Conservation (phyloP, 2,113 vertebrate genomes). For the Oriolus oriolus region DNA sequence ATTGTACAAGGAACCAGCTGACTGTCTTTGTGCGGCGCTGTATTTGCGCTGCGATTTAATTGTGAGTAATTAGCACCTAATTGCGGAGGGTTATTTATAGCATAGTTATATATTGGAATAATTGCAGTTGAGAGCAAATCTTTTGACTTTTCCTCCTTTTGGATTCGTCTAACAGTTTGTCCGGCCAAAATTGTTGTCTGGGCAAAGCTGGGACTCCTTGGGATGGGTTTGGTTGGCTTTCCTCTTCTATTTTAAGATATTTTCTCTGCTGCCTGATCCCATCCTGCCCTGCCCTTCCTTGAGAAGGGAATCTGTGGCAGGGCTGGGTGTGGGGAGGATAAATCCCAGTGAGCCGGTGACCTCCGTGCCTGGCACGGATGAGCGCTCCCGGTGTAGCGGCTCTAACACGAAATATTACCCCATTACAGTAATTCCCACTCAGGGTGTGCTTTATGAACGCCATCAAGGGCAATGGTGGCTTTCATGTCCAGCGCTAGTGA, state of each 20-base stretch:
- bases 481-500: neutral
- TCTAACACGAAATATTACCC: conserved; percentile 22
- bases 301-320: neutral
- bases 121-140: conserved; percentile 22
- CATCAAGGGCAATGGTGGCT: conserved; percentile 41
- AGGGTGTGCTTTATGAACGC: neutral
- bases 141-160: neutral
- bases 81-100: conserved; percentile 61
- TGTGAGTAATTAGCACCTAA: conserved; percentile 69
- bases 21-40: conserved; percentile 54
- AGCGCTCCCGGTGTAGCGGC: neutral
- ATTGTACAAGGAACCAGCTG: conserved; percentile 62
- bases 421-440: conserved; percentile 3
- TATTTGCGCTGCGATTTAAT: conserved; percentile 48
- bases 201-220: neutral
- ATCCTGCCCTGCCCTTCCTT: too few relatives aligned
- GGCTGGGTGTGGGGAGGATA: neutral
- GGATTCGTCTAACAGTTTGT: neutral
- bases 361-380: conserved; percentile 19
- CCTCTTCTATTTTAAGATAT: neutral
- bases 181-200: neutral
- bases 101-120: conserved; percentile 47
- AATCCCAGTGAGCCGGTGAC: neutral
- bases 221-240: neutral
- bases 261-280: neutral